phyloP scores from a whole-genome alignment of 2,797 vertebrate genomes.

The Lacerta bilineata region DNA sequence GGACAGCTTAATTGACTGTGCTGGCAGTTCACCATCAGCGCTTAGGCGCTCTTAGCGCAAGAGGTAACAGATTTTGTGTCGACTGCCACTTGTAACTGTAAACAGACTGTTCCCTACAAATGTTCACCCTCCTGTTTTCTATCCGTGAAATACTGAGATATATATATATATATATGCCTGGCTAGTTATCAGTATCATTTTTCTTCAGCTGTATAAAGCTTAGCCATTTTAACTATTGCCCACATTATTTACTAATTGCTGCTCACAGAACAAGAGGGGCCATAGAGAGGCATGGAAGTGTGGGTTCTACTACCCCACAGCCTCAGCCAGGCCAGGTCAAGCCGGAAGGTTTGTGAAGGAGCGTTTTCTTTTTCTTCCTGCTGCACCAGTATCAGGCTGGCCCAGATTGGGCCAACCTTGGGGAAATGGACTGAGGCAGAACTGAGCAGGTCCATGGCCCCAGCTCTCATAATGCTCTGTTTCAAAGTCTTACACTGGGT shows the following conservation, averaged over 20 bases:
- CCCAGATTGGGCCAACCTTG: too few relatives aligned
- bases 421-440: too few relatives aligned
- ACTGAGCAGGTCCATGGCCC: too few relatives aligned
- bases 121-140: conserved; percentile 40
- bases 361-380: too few relatives aligned
- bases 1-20: conserved; percentile 3
- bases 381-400: too few relatives aligned
- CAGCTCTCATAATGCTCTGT: too few relatives aligned
- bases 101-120: conserved; percentile 62
- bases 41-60: not conserved
- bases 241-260: not conserved
- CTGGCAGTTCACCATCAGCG: conserved; percentile 36
- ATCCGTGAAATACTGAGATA: conserved; percentile 36
- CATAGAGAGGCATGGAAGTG: too few relatives aligned
- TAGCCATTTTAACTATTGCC: not conserved
- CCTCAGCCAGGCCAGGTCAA: too few relatives aligned
- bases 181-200: conserved; percentile 20
- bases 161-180: conserved; percentile 2
- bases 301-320: too few relatives aligned
- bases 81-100: conserved; percentile 39
- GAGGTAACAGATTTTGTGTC: conserved; percentile 61
- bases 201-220: conserved; percentile 7
- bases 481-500: too few relatives aligned
- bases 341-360: too few relatives aligned
- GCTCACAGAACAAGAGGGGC: not conserved